A percentile compares a stretch with the other conserved stretches of the same genome.
phyloP scores from a whole-genome alignment of 2,113 vertebrate species.

The Trichomycterus rosablanca region DNA sequence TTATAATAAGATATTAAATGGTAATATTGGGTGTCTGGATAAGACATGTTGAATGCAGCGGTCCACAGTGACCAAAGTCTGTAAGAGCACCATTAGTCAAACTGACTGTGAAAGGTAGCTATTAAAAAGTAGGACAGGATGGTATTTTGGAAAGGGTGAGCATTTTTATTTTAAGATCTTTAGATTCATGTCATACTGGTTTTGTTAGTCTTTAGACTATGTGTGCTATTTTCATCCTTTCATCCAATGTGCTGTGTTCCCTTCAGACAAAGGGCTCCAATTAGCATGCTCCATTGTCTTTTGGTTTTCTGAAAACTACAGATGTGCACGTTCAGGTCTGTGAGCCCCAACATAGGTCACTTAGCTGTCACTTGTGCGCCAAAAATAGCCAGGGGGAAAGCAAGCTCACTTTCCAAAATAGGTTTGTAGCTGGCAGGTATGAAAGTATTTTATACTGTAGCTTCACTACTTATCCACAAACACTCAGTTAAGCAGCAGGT shows the following conservation, averaged over 20 bases:
- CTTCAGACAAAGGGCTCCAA: conserved; percentile 46
- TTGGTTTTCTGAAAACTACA: conserved; percentile 27
- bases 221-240: conserved; percentile 34
- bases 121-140: conserved; percentile 37
- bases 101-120: conserved; percentile 14
- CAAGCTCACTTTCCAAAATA: conserved; percentile 1
- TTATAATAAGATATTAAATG: background rate
- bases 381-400: conserved; percentile 22
- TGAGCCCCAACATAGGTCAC: conserved; percentile 8
- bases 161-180: conserved; percentile 31
- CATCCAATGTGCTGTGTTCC: conserved; percentile 7
- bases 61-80: conserved; percentile 24
- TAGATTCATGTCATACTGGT: conserved; percentile 12
- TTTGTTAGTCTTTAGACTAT: conserved; percentile 14
- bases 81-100: conserved; percentile 28
- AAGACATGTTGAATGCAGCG: background rate
- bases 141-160: conserved; percentile 43
- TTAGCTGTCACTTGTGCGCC: conserved; percentile 1
- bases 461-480: background rate
- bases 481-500: too few relatives aligned
- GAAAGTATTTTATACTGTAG: background rate
- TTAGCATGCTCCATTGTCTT: conserved; percentile 42
- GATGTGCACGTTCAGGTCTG: conserved; percentile 8
- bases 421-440: too few relatives aligned
- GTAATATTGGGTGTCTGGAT: too few relatives aligned